Base-by-base conservation (phyloP, 2,113 vertebrate species). In the Platysteira castanea region DNA sequence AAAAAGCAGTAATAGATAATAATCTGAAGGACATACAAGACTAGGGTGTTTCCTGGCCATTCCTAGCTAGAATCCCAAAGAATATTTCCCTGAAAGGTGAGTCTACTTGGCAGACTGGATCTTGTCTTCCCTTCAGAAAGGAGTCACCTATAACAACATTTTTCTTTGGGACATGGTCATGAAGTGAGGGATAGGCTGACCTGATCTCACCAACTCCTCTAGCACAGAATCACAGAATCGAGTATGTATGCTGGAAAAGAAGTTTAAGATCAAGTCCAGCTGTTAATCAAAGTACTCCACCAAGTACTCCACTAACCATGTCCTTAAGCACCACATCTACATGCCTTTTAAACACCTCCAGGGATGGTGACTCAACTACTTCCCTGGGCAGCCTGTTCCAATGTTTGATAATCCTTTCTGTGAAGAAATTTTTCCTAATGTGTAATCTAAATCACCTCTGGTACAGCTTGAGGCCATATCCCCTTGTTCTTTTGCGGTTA, bases 211-310 rank as follows among this genome's bases (percentile, higher is more conserved):
- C 8, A 20, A 53, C 8, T 78, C 10, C 14, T 37, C 24, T 30
- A 21, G 12, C 39, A 35, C 0, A 28, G 13, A 37, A 35, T 27
- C 50, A 44, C 6, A 37, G 26, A 64, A 28, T 16, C 1, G 0
- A 52, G 27, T 59, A 21, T 39, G 10, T 39, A 21, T 39, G 10
- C n/a, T 74, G 33, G 27, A 67, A 74, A 59, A 59, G 44, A 59
- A 60, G 33, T 81, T 50, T 50, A 44, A 81, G 12, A 20, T 57
- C 11, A 50, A 65, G 37, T 44, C 18, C 7, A 50, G 5, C 11
- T 65, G 59, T 37, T 80, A 50, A 88, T 8, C 17, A 26, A 42
- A 42, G 9, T 26, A 22, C 31, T 17, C 42, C 3, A 6, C 35
- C 35, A 65, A 65, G 22, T 37, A 50, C 14, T 50, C 10, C 50